Conservation (phyloP, 2,797 vertebrate species). For the Pseudomugil tenellus region DNA sequence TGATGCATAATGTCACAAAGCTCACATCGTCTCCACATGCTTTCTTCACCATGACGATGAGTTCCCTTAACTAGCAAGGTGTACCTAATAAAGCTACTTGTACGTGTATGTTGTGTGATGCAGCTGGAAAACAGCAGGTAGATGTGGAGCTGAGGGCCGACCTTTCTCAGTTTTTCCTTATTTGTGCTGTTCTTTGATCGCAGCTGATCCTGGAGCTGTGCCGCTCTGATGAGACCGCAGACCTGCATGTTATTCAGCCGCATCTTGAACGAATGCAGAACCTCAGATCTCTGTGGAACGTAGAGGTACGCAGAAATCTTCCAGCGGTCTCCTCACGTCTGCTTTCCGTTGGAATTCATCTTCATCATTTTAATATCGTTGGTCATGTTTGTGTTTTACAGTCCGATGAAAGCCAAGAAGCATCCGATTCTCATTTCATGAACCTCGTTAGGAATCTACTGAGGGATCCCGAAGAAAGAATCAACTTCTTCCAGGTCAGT, state of each 20-base stretch:
- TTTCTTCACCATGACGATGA: too few species aligned
- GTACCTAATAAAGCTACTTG: too few species aligned
- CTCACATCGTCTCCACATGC: too few species aligned
- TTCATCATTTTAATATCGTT: not conserved
- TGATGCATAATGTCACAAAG: too few species aligned
- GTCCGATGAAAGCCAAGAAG: constrained; percentile 62
- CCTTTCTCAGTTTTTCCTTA: not conserved
- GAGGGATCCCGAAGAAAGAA: constrained; percentile 68
- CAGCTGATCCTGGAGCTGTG: constrained; percentile 79
- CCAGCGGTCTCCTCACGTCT: not conserved
- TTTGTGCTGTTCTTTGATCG: constrained; percentile 25
- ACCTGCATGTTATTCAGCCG: constrained; percentile 69
- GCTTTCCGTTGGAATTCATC: not conserved
- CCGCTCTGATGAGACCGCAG: constrained; percentile 69
- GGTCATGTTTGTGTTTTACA: constrained; percentile 15
- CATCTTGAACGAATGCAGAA: constrained; percentile 77
- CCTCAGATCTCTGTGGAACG: constrained; percentile 70
- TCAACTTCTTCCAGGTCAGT: constrained; percentile 72
- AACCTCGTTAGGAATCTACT: constrained; percentile 77
- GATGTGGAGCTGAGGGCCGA: too few species aligned
- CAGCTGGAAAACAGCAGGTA: too few species aligned
- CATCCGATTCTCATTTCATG: constrained; percentile 79
- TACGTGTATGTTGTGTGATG: too few species aligned
- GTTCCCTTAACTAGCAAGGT: too few species aligned
- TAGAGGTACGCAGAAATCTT: constrained; percentile 50